Evolutionary conservation across 2,797 vertebrate genomes (phyloP).

Genomic region (Myiotriccus ornatus): DNA sequence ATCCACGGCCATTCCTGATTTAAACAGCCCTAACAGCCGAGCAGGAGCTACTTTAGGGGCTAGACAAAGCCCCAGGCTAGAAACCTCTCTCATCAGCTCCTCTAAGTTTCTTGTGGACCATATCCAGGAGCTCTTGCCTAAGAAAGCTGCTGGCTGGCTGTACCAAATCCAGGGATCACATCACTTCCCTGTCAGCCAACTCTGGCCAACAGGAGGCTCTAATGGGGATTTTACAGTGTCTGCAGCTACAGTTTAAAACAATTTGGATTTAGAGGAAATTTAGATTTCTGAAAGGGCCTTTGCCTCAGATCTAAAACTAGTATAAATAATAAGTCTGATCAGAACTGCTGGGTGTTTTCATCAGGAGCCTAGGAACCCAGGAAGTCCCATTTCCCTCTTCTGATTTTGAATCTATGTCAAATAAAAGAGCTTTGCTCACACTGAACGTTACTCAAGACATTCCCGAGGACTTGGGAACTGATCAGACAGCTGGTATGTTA

Average conservation of each 20-base stretch:
- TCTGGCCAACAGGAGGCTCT: not conserved
- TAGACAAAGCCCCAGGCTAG: not conserved
- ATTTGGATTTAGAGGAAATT: not conserved
- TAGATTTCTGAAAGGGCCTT: not conserved
- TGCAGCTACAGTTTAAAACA: not conserved
- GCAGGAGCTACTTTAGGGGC: not conserved
- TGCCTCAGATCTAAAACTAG: not conserved
- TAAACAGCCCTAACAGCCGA: not conserved
- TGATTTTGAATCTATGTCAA: not conserved
- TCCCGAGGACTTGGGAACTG: not conserved
- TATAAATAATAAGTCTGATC: not conserved
- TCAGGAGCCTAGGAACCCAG: not conserved
- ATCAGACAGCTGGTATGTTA: not conserved
- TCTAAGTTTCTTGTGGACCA: rapidly evolving
- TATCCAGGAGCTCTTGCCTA: not conserved
- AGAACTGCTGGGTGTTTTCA: not conserved
- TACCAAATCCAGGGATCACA: not conserved
- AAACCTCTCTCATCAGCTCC: not conserved
- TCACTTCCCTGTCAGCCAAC: not conserved
- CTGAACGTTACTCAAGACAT: not conserved
- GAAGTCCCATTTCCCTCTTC: not conserved
- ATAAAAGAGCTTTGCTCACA: not conserved
- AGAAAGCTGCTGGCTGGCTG: not conserved
- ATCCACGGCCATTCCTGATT: not conserved
- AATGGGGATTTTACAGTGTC: not conserved